Base-by-base conservation (phyloP, 2,797 vertebrate species). In the Cossypha niveicapilla region DNA sequence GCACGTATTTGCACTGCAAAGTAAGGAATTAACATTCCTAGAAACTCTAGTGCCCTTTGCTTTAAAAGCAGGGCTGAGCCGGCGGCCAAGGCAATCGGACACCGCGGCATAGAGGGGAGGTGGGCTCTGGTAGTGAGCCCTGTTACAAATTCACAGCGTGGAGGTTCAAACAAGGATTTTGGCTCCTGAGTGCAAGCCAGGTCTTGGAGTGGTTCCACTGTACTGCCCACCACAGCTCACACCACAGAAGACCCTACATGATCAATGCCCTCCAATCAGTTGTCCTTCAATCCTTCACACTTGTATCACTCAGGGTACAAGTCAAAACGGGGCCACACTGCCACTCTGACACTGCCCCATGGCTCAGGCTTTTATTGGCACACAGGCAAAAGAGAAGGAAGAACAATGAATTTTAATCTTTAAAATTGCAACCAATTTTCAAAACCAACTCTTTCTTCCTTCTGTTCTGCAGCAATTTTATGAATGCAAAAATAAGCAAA, bases 1-100 rank as follows among this genome's bases (percentile, higher is more conserved):
- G 72, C 0, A 2, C 0, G 0, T 30, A 44, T 68, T 81, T 90
- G 47, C 48, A 42, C 72, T 39, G 53, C 21, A 13, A 78, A 81
- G 75, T 13, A 74, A 79, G 66, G 72, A 95, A 89, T 81, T 84
- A 77, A 44, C 7, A 11, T 70, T 82, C 85, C 91, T 61, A 86
- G 76, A 88, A 88, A 82, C 57, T 45, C 16, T 63, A 81, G 37
- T 0, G 7, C 22, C 53, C 66, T 90, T 78, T 22, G 14, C 57
- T 78, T 87, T 65, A 73, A 58, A 87, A 67, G 68, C n/a, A 11
- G n/a, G 25, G 35, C 6, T 1, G 61, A 75, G 42, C 18, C 0
- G 1, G 22, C 24, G 24, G 23, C 60, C 56, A 28, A 30, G 11
- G 63, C 32, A 39, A 58, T 16, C 0, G 0, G 61, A 74, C 24